A percentile compares a stretch with the other conserved stretches of the same genome.
These are phyloP conservation scores for Isichthys henryi DNA, from an alignment of 2,113 vertebrate species.

Conservation along the genomic window DNA sequence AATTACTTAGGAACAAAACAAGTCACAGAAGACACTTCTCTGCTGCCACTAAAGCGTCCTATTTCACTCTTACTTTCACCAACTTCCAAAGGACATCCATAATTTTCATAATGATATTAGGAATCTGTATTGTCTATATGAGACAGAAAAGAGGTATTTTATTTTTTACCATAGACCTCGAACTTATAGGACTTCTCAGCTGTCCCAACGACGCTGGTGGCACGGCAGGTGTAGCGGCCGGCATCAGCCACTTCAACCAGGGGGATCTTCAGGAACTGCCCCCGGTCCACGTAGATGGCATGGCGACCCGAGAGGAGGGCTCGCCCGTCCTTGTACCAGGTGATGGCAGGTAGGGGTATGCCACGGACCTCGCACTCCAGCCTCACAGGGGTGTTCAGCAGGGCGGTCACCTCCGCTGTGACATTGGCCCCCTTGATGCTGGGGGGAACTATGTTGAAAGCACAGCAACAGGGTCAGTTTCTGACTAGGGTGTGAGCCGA, in stretches of 20 bases:
- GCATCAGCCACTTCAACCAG: constrained; percentile 71
- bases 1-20: neutral
- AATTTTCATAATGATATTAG: neutral
- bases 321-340: constrained; percentile 76
- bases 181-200: constrained; percentile 74
- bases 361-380: constrained; percentile 85
- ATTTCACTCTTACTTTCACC: neutral
- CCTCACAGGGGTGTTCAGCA: constrained; percentile 67
- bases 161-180: constrained; percentile 78
- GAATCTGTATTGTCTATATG: neutral
- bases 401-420: constrained; percentile 65
- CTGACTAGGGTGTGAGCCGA: neutral
- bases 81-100: neutral
- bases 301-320: constrained; percentile 65
- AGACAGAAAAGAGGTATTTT: neutral
- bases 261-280: constrained; percentile 79
- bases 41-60: neutral
- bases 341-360: constrained; percentile 75
- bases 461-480: neutral
- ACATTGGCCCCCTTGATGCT: constrained; percentile 82
- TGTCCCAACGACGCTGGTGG: constrained; percentile 65
- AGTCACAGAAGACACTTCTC: neutral
- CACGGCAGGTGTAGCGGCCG: constrained; percentile 72
- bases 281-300: constrained; percentile 72
- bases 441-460: constrained; percentile 71